Evolutionary conservation across 2,113 vertebrate species (phyloP), one percentile per base, ranked within the genome.

Genomic region (Rhea americana): DNA sequence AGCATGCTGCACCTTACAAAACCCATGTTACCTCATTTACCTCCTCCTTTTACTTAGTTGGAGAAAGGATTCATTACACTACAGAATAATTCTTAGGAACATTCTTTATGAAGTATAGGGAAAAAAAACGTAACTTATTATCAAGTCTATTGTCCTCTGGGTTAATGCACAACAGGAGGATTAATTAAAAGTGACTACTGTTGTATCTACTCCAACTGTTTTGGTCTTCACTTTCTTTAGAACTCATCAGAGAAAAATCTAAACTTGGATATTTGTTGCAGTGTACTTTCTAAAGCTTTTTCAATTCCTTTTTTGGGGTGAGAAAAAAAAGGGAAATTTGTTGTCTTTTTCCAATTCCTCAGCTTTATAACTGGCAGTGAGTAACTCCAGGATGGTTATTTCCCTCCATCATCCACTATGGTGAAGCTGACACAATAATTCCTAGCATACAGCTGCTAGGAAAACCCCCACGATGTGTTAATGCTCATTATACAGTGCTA

Each of bases 281-380:
- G 18, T 5, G 28, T 24, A 84, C 20, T 39, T 72, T 80, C 48
- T 25, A 73, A 67, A 67, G 35, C 39, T 37, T 87, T 37, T 35
- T 67, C 7, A 30, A 53, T 91, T 66, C 7, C 39, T 72, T 67
- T 17, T 59, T 62, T 45, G 9, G 25, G 8, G 55, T 35, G 17
- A 75, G 48, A 41, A 22, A 55, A 58, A 58, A 90, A 91, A 55
- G 66, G 55, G 88, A 95, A 94, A 71, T 25, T 19, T n/a, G 62
- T 83, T 88, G 66, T 21, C 32, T 96, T 96, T 89, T 90, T 90
- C 95, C 72, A 95, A 76, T 94, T 96, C 67, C 53, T 76, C 93
- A 88, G 72, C 84, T 73, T 91, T 13, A 5, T 91, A 94, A 89
- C 91, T 50, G 67, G 20, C 76, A 95, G 72, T 70, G 63, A 94